Evolutionary conservation across 2,888 invertebrate species (phyloP), one percentile per base, ranked within the genome.

Genomic region (Drosophila mayaguana): DNA sequence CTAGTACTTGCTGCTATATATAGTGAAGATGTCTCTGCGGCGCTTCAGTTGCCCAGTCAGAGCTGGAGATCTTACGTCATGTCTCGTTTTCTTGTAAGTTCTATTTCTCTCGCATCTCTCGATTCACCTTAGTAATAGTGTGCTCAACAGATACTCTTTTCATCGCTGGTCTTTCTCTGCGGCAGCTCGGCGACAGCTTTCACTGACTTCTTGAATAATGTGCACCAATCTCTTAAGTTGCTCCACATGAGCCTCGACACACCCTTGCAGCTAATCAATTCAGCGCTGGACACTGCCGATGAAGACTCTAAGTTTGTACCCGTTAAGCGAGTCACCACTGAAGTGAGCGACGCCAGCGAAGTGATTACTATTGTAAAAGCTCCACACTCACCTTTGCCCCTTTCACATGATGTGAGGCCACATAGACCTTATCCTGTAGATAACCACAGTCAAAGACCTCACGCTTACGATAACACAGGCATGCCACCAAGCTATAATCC

Each of bases 291-390:
- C 14, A 9, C 12, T 28, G 16, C 2, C 3, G 1, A 8, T 3
- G 11, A n/a, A 16, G 32, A 36, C 18, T 18, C 12, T 0, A 16
- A 57, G 14, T 20, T 36, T 38, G 5, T 5, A 12, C 22, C 34
- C 3, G 14, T 12, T 12, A 64, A 62, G 20, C 28, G 48, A 14
- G 8, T 62, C 14, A 42, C 16, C 2, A 54, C 72, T 9, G 71
- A 59, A 7, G 60, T 61, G 4, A 28, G 16, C 11, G 75, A 75
- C 20, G 63, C 38, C 18, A 78, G 71, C 32, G 79, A 79, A 43
- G 9, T 72, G 25, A 61, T 79, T 8, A 79, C 79, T 6, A 62
- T 82, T 14, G 59, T 82, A 2, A 65, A 55, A 20, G 60, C 51
- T 53, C 51, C 61, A 12, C 34, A 50, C 1, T 46, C 72, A 11